Percentiles rank a stretch among this genome's conserved stretches.
Conservation (phyloP, 2,113 vertebrate genomes). For the Hoplias malabaricus region DNA sequence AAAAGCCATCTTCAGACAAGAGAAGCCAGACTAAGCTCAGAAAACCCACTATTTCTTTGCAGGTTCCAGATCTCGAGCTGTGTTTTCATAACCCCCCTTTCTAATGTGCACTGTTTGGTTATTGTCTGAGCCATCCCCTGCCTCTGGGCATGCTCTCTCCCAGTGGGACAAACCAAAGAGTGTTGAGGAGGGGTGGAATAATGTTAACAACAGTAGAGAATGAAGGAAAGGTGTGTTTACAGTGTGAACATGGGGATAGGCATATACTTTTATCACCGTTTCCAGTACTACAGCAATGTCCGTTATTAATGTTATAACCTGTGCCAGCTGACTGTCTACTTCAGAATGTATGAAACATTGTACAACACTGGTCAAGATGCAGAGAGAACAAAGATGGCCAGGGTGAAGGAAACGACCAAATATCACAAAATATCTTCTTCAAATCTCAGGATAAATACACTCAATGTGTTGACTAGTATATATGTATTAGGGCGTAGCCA, state of each 20-base stretch:
- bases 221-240: not conserved
- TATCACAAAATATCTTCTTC: no score
- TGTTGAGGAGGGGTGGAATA: not conserved
- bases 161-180: not conserved
- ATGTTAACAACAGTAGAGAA: not conserved
- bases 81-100: not conserved
- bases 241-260: no score
- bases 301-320: no score
- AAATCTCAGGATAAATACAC: no score
- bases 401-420: no score
- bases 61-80: not conserved
- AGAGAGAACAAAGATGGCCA: no score
- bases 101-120: not conserved
- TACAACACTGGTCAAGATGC: no score
- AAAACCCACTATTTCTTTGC: not conserved
- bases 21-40: not conserved
- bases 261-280: no score
- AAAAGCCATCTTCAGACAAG: not conserved
- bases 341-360: no score
- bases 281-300: no score
- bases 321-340: no score
- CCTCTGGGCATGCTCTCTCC: constrained; percentile 5
- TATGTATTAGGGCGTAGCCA: not conserved
- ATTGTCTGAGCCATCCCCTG: not conserved
- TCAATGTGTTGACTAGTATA: no score